phyloP scores from a whole-genome alignment of 1,140 invertebrate species.

The Neodiprion lecontei region DNA sequence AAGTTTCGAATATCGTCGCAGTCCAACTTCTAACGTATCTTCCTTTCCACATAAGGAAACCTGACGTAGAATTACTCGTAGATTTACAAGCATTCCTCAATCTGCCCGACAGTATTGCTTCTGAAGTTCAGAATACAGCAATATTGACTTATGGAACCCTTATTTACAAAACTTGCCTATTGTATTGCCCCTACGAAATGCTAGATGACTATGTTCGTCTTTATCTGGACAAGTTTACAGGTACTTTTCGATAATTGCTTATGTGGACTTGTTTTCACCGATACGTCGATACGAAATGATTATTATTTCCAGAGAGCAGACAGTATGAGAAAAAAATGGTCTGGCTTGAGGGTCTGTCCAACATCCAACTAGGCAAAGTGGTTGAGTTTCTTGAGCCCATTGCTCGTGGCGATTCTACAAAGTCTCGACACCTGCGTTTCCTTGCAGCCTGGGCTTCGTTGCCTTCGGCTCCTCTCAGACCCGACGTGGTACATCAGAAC shows the following conservation, averaged over 20 bases:
- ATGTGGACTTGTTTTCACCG: constrained; percentile 24
- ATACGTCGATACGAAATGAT: constrained; percentile 17
- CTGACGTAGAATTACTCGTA: constrained; percentile 62
- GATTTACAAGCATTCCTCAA: constrained; percentile 62
- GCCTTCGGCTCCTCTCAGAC: constrained; percentile 60
- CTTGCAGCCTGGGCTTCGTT: constrained; percentile 69
- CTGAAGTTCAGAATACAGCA: constrained; percentile 69
- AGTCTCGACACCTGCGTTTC: constrained; percentile 65
- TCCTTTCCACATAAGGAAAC: constrained; percentile 66
- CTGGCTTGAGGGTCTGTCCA: constrained; percentile 72
- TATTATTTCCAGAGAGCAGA: constrained; percentile 63
- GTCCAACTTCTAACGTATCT: constrained; percentile 66
- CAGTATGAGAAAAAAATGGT: constrained; percentile 73
- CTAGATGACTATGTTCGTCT: constrained; percentile 74
- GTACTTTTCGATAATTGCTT: constrained; percentile 39
- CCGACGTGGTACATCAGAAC: constrained; percentile 59
- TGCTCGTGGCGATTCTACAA: constrained; percentile 57
- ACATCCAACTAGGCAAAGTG: constrained; percentile 67
- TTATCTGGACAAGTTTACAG: constrained; percentile 71
- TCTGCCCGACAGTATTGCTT: constrained; percentile 50
- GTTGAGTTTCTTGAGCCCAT: constrained; percentile 69
- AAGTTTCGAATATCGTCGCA: constrained; percentile 65
- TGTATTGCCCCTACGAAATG: constrained; percentile 66
- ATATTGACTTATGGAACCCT: constrained; percentile 74
- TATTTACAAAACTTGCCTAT: constrained; percentile 69